Conservation (phyloP, 2,888 invertebrate species). For the Tachina grossa region DNA sequence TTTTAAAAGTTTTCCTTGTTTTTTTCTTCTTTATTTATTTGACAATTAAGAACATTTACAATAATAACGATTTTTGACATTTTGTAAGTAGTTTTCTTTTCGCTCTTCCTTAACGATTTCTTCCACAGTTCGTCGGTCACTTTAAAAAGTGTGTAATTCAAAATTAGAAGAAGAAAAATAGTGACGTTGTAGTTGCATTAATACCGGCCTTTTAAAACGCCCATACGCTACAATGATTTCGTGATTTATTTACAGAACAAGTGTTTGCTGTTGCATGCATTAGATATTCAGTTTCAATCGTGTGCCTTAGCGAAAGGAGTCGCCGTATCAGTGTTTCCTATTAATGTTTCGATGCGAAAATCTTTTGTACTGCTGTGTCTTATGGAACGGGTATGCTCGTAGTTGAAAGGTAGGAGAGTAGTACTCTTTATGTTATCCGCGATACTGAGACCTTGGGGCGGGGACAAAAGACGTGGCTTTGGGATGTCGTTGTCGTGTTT, state of each 20-base stretch:
- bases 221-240: constrained; percentile 31
- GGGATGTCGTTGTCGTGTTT: constrained; percentile 65
- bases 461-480: constrained; percentile 27
- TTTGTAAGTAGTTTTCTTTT: background rate
- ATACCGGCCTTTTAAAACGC: constrained; percentile 54
- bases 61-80: constrained; percentile 54
- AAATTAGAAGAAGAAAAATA: constrained; percentile 34
- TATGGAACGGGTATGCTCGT: constrained; percentile 75
- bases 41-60: constrained; percentile 70
- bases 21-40: constrained; percentile 24
- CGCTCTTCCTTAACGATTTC: background rate
- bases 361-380: constrained; percentile 81
- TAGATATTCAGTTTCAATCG: constrained; percentile 27
- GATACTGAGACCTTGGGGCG: constrained; percentile 45
- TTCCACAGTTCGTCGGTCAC: constrained; percentile 60
- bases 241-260: constrained; percentile 52
- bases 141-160: constrained; percentile 27
- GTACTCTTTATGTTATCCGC: constrained; percentile 72
- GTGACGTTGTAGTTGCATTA: constrained; percentile 47
- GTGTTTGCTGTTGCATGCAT: background rate
- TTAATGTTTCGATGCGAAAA: constrained; percentile 83
- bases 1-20: constrained; percentile 56
- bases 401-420: constrained; percentile 75
- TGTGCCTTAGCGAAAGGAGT: constrained; percentile 25
- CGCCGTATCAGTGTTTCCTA: constrained; percentile 75